These are phyloP conservation scores for Cathartes aura DNA, from an alignment of 2,113 vertebrate genomes.

Conservation along the genomic window DNA sequence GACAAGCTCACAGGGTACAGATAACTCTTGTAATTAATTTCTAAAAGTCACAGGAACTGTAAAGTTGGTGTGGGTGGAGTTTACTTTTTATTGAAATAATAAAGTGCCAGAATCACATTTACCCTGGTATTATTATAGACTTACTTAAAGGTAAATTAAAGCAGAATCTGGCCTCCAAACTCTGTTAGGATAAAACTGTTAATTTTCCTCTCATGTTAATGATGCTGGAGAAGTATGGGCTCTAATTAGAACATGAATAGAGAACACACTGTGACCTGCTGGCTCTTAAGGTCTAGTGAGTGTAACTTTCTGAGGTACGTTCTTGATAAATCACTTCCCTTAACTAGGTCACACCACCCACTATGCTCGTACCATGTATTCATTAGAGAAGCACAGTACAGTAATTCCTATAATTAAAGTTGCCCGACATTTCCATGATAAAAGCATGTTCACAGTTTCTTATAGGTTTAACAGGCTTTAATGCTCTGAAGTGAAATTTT, in stretches of 20 bases:
- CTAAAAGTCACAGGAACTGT: constrained; percentile 69
- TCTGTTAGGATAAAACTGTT: background rate
- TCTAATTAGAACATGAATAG: constrained; percentile 54
- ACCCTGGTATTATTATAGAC: background rate
- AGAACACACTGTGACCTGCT: constrained; percentile 34
- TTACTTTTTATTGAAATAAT: constrained; percentile 3
- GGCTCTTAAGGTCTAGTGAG: constrained; percentile 1
- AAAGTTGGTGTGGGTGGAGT: constrained; percentile 31
- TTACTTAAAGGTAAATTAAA: constrained; percentile 9
- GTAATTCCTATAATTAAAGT: background rate
- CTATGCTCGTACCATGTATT: background rate
- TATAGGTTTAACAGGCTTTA: background rate
- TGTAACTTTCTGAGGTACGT: background rate
- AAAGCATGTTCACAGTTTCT: background rate
- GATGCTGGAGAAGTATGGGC: background rate
- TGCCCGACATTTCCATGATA: background rate
- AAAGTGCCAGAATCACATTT: background rate
- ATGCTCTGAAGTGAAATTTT: background rate
- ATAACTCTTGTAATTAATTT: constrained; percentile 70
- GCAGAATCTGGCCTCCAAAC: background rate
- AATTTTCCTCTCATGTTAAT: background rate
- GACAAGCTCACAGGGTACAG: constrained; percentile 57
- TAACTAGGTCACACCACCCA: constrained; percentile 4
- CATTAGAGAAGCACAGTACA: background rate
- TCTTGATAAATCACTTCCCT: constrained; percentile 4